Base-by-base conservation (phyloP, 35 echinoderm and acorn worm genomes). In the Holothuria glaberrima region DNA sequence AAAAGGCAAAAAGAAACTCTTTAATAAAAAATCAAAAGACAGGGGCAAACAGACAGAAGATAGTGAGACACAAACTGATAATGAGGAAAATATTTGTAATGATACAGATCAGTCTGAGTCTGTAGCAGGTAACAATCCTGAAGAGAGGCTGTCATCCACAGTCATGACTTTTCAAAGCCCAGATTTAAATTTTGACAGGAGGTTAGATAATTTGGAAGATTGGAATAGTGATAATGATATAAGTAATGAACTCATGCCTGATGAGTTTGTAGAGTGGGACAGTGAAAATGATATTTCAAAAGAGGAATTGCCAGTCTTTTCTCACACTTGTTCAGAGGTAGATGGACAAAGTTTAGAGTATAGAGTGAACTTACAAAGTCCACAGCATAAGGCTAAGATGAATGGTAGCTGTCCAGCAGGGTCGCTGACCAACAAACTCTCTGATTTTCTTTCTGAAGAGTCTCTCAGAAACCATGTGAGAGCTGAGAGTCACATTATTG, bases 211-310 rank as follows among this genome's bases (percentile, higher is more conserved):
- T 19, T 59, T 97, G 44, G 95, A 86, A 30, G 75, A 46, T 5
- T 97, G 95, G 95, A 68, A 97, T 52, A 97, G 95, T 70, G 95
- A 97, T 50, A 86, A 97, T 59, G 89, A 97, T 54, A 97, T 97
- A 50, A 48, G 68, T 29, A 97, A 97, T 27, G 95, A 97, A 68
- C 86, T 86, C 30, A 97, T 97, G 95, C 95, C 95, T 44, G 89
- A 94, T 60, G 92, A 97, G 63, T 94, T 94, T 80, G 90, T 90
- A 9, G 92, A 94, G 52, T 97, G 92, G 89, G 95, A 97, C 80
- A 97, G 95, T 65, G 95, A 94, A 35, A 92, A 82, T 75, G 95
- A 97, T 80, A 94, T 97, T 70, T 70, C 72, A 26, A 92, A 95
- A 57, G 94, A 95, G 36, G 90, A 92, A 26, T 69, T 95, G 77